Base-by-base conservation (phyloP, 2,888 invertebrate species). In the Acrobasis suavella region DNA sequence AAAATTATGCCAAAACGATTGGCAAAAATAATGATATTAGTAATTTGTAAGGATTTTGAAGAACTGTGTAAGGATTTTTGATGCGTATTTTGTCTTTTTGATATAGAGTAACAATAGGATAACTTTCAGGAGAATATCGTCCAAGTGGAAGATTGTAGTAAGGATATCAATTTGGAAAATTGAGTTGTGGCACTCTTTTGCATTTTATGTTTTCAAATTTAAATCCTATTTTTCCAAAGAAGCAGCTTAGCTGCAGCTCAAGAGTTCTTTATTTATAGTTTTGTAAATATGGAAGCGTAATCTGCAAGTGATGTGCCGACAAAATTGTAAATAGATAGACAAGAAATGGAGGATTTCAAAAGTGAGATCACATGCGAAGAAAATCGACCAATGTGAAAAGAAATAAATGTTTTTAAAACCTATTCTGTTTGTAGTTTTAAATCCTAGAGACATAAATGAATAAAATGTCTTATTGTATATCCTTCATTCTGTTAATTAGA, bases 381-480 rank as follows among this genome's bases (percentile, higher is more conserved):
- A 78, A 76, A 76, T 80, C 83, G 91, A 91, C 91, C 91, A 92
- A 91, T 89, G 90, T 90, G 91, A 85, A 87, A 82, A 82, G 80
- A 79, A 90, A 90, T 91, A 91, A 92, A 91, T 87, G 87, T 90
- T 87, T 91, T 78, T 72, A 87, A 90, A 90, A 88, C 82, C 80
- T 73, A 58, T 64, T 65, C 69, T 76, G 77, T 72, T 75, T 82
- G 75, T 78, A 81, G 77, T 83, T 80, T 80, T 74, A 65, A 75
- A 70, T 69, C 67, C 61, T 69, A 64, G 59, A 67, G 68, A 72
- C 70, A 75, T 78, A 75, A 78, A 80, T 81, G 78, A 80, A 83
- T 12, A 71, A 74, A 72, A 70, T 70, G 69, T 68, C 62, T n/a
- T 62, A 50, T 16, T 15, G 9, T 38, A n/a, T 38, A 37, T 37